Evolutionary conservation across 2,888 invertebrate genomes (phyloP).

Genomic region (Drosophila imparisetae): DNA sequence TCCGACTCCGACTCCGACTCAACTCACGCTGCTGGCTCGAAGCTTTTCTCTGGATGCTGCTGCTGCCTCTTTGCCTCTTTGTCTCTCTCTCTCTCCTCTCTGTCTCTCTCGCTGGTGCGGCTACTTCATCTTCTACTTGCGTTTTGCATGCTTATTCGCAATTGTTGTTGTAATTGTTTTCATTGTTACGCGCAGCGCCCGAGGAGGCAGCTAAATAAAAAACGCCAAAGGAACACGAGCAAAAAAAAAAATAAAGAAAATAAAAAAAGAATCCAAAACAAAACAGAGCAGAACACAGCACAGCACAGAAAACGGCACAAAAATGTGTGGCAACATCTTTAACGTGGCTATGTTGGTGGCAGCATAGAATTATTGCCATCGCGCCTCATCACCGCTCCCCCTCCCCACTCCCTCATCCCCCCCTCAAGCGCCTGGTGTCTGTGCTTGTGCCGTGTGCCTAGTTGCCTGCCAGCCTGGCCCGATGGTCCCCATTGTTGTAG

Average conservation of each 20-base stretch:
- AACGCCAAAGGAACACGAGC: constrained; percentile 14
- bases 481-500: constrained; percentile 67
- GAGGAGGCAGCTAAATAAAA: constrained; percentile 33
- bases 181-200: constrained; percentile 70
- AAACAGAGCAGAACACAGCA: constrained; percentile 34
- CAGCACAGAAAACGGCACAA: constrained; percentile 52
- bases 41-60: constrained; percentile 20
- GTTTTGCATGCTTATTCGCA: constrained; percentile 83
- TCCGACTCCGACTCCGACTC: constrained; percentile 50
- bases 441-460: constrained; percentile 27
- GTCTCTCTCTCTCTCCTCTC: background rate
- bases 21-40: constrained; percentile 20
- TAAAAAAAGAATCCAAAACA: constrained; percentile 28
- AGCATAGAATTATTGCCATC: constrained; percentile 77
- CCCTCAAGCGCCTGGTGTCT: constrained; percentile 1
- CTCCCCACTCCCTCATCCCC: background rate
- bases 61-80: constrained; percentile 3
- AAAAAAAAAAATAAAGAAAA: constrained; percentile 1
- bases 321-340: constrained; percentile 80
- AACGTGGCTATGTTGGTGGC: constrained; percentile 76
- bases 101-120: constrained; percentile 25
- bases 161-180: constrained; percentile 83
- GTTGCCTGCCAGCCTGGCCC: constrained; percentile 21
- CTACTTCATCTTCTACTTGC: constrained; percentile 81
- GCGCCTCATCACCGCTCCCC: constrained; percentile 28